A percentile compares a stretch with the other conserved stretches of the same genome.
Conservation (phyloP, 2,797 vertebrate species). For the Lithobates sylvaticus region DNA sequence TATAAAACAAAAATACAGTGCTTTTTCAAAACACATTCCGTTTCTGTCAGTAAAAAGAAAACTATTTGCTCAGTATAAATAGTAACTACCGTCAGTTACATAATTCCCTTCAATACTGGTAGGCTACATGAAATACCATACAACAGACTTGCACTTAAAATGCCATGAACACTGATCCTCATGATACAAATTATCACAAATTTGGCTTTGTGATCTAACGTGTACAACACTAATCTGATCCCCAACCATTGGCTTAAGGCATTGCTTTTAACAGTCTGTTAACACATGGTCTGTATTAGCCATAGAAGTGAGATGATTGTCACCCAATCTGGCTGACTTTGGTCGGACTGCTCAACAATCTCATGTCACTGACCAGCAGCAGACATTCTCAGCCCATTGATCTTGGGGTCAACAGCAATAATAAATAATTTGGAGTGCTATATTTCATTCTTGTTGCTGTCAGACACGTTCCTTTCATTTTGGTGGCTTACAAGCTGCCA, state of each 20-base stretch:
- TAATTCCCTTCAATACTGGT: neutral
- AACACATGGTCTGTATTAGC: too few species aligned
- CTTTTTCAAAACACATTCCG: neutral
- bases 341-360: too few species aligned
- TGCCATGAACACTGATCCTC: neutral
- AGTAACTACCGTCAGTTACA: neutral
- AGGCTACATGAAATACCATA: neutral
- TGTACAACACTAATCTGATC: too few species aligned
- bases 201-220: neutral
- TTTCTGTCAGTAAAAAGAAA: neutral
- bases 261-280: too few species aligned
- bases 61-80: neutral
- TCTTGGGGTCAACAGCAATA: too few species aligned
- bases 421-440: too few species aligned
- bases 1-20: neutral
- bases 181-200: neutral
- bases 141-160: neutral
- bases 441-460: too few species aligned
- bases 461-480: too few species aligned
- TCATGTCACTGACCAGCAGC: neutral
- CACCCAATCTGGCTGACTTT: neutral
- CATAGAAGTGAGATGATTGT: neutral
- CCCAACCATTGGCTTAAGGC: too few species aligned
- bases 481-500: too few species aligned
- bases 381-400: neutral